Evolutionary conservation across 2,888 invertebrate species (phyloP), one percentile per base, ranked within the genome.

Genomic region (Bombyx huttoni): DNA sequence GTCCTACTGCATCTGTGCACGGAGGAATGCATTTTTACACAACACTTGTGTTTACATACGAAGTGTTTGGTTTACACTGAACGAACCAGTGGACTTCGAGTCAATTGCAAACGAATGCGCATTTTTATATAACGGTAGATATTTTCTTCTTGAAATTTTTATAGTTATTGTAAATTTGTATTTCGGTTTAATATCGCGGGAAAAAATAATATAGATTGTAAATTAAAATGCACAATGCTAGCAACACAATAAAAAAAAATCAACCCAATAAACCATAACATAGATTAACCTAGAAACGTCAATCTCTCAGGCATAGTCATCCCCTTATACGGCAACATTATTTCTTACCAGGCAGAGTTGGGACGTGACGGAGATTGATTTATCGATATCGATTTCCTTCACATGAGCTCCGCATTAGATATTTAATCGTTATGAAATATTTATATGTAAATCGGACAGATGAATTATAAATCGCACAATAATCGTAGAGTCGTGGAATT

Each of bases 11-110:
- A 40, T 12, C 40, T 48, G 33, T 24, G 7, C 58, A 58, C 53
- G 55, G 52, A 8, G 61, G 62, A 58, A 64, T 64, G 62, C 52
- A 49, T 55, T 58, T 62, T 58, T 52, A 52, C 53, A 53, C 53
- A 52, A 56, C 60, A 64, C 61, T 61, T 62, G 58, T 56, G 61
- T 61, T 56, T 57, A 47, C n/a, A 49, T 52, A 52, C 40, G 40
- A 40, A 40, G 9, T 40, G 12, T 40, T 40, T 40, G 3, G 40
- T 40, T 40, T 40, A 40, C 40, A 40, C 12, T 40, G 40, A 10
- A 40, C 40, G 12, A 40, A 7, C 40, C 40, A 40, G 40, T 40
- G 40, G 12, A 40, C 12, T 40, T 40, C 40, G 8, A 24, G 24
- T 24, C 24, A 24, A 24, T 24, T 24, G 24, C 24, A 24, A 24